Evolutionary conservation across 1,140 invertebrate genomes (phyloP), one percentile per base, ranked within the genome.

Genomic region (Drosophila burlai): DNA sequence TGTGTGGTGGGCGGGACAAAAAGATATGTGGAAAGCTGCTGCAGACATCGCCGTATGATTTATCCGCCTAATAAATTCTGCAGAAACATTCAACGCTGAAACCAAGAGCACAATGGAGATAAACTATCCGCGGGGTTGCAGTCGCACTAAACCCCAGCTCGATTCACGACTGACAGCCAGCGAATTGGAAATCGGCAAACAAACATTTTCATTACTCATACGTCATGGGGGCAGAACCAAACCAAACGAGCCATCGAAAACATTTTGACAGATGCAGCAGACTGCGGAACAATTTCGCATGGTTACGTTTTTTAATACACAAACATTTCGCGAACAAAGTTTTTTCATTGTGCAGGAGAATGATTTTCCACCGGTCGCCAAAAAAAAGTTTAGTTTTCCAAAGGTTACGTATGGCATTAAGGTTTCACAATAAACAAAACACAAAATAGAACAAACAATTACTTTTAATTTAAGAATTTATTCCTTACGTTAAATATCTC

Each of bases 141-240:
- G 36, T 16, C 54, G 4, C 67, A 50, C 67, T 43, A 58, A 73
- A n/a, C 24, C 46, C 34, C 36, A 15, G 38, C 46, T 61, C 54
- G 67, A 72, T 73, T 50, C 69, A 21, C 45, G 21, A 43, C 55
- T 72, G 83, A 80, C 84, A 89, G 72, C 42, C 59, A 66, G 49
- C 65, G 66, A 87, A 87, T 83, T 66, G 84, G 55, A 83, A 89
- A 73, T 64, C 68, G 49, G 38, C 61, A 24, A 63, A 47, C 72
- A 54, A 54, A 57, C 54, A 69, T 81, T 81, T 87, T 71, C 85
- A 90, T 90, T 89, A 81, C 81, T 58, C 81, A 89, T 81, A 84
- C 83, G 84, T 80, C 80, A 74, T 60, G 69, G 69, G 52, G 29
- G 29, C 50, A 34, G 66, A 55, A 58, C 4, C 18, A 49, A 72